phyloP scores from a whole-genome alignment of 2,797 vertebrate genomes.

The Euphonia xanthogaster region DNA sequence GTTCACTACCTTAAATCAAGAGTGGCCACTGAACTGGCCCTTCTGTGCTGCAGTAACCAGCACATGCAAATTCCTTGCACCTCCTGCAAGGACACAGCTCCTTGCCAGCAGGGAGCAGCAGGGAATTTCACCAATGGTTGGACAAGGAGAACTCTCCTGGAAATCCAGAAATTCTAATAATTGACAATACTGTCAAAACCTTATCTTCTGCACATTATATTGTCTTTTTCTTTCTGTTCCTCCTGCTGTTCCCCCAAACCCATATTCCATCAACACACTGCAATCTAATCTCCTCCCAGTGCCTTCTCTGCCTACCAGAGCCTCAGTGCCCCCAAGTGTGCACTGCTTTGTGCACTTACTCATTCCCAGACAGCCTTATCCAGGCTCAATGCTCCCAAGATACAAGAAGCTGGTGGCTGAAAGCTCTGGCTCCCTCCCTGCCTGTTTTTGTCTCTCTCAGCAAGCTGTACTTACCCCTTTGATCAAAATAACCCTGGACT shows the following conservation, averaged over 20 bases:
- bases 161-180: background rate
- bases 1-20: background rate
- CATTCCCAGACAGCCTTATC: background rate
- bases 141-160: background rate
- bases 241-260: background rate
- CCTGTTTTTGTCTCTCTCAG: background rate
- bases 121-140: background rate
- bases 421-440: background rate
- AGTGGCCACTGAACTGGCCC: background rate
- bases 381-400: background rate
- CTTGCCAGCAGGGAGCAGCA: background rate
- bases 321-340: background rate
- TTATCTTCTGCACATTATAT: background rate
- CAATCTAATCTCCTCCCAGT: background rate
- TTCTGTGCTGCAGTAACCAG: background rate
- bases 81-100: background rate
- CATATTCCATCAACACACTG: background rate
- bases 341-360: background rate
- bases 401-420: background rate
- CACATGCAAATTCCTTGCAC: background rate
- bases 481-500: constrained; percentile 1
- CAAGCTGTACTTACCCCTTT: background rate
- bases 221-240: background rate
- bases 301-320: background rate
- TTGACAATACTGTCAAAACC: background rate